Evolutionary conservation across 2,888 invertebrate species (phyloP).

Genomic region (Dasysyrphus albostriatus): DNA sequence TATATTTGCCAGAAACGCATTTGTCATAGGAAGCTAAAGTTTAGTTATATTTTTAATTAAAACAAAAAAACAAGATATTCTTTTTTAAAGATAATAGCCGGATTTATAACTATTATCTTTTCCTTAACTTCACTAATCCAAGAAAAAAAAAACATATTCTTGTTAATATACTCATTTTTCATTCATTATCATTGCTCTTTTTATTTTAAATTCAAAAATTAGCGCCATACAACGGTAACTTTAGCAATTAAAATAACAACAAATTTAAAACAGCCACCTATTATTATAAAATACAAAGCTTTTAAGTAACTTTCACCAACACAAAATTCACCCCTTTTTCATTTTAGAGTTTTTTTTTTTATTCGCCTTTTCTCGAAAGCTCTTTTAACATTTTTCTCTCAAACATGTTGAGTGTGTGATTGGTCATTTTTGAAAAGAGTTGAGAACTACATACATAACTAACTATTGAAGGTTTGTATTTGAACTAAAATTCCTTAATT

Average conservation of each 20-base stretch:
- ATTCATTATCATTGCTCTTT: too few species aligned
- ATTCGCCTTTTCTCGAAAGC: constrained; percentile 41
- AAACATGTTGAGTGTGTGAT: constrained; percentile 52
- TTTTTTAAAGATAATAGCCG: too few species aligned
- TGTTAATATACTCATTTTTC: too few species aligned
- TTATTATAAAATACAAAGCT: constrained; percentile 29
- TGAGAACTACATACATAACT: not conserved
- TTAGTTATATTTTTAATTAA: too few species aligned
- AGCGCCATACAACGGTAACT: constrained; percentile 58
- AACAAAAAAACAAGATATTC: too few species aligned
- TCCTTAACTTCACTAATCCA: too few species aligned
- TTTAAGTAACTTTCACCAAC: constrained; percentile 10
- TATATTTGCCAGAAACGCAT: too few species aligned
- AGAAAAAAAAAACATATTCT: too few species aligned
- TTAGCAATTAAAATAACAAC: constrained; percentile 45
- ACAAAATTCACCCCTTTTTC: constrained; percentile 29
- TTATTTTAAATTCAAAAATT: constrained; percentile 3
- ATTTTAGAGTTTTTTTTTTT: not conserved
- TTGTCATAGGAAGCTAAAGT: too few species aligned
- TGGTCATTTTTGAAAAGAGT: constrained; percentile 22
- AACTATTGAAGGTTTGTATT: not conserved
- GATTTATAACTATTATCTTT: too few species aligned
- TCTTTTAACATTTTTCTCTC: constrained; percentile 44
- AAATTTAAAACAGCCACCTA: constrained; percentile 19
- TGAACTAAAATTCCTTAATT: not conserved